Conservation (phyloP, 2,888 invertebrate genomes). For the Drosophila hamatofila region DNA sequence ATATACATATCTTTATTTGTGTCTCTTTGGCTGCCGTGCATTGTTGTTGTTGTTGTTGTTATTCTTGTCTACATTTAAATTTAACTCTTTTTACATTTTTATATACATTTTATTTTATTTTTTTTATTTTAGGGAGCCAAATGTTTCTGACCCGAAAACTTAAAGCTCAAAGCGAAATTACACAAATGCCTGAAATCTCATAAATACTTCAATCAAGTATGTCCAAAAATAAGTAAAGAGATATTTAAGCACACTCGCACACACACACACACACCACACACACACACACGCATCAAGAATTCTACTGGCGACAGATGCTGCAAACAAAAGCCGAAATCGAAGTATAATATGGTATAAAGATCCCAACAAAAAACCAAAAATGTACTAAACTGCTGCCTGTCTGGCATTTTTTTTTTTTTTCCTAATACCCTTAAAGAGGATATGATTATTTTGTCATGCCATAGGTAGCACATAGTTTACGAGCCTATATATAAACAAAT, state of each 20-base stretch:
- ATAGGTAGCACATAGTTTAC: neutral
- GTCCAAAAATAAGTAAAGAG: constrained; percentile 79
- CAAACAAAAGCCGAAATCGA: constrained; percentile 49
- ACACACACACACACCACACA: constrained; percentile 4
- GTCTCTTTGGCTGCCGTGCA: constrained; percentile 41
- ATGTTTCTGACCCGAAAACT: constrained; percentile 44
- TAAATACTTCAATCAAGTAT: constrained; percentile 83
- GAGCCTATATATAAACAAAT: neutral
- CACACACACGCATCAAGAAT: constrained; percentile 18
- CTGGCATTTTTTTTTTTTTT: constrained; percentile 61
- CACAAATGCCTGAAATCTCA: constrained; percentile 82
- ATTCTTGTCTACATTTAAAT: constrained; percentile 60
- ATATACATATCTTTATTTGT: constrained; percentile 47
- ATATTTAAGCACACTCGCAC: constrained; percentile 67
- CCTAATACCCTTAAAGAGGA: constrained; percentile 11
- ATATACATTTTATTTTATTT: constrained; percentile 7
- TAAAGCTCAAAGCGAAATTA: constrained; percentile 78
- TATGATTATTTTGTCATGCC: constrained; percentile 4
- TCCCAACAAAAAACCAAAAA: constrained; percentile 29
- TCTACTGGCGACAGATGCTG: constrained; percentile 54
- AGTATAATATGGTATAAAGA: constrained; percentile 43
- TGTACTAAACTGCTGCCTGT: constrained; percentile 43
- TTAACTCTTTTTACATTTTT: constrained; percentile 65
- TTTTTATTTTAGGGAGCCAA: constrained; percentile 22
- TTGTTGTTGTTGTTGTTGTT: constrained; percentile 15